These are phyloP conservation scores for Oxytorus armatus DNA, from an alignment of 2,888 invertebrate species.

Conservation along the genomic window DNA sequence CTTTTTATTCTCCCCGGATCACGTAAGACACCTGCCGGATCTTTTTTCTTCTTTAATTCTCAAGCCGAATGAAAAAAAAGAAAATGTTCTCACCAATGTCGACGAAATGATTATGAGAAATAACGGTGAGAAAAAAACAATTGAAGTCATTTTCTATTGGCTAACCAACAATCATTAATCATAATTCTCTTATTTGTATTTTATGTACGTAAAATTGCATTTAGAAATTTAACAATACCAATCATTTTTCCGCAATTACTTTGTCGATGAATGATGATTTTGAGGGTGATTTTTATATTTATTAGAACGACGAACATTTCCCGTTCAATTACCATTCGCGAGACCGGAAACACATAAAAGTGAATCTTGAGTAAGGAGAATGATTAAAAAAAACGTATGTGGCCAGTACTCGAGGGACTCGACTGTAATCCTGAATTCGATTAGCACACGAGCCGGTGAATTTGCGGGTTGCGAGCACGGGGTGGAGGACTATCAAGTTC, in stretches of 20 bases:
- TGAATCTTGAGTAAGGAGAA: neutral
- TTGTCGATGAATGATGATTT: too few species aligned
- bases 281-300: too few species aligned
- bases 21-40: conserved; percentile 5
- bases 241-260: neutral
- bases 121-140: neutral
- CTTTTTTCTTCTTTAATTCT: neutral
- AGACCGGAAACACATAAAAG: neutral
- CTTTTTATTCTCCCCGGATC: neutral
- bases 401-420: conserved; percentile 19
- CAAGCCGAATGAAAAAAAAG: neutral
- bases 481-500: conserved; percentile 15
- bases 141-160: too few species aligned
- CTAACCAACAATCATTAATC: too few species aligned
- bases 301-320: too few species aligned
- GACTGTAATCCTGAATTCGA: conserved; percentile 42
- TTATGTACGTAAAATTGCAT: too few species aligned
- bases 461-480: too few species aligned
- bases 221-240: too few species aligned
- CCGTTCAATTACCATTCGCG: neutral
- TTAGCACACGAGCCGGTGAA: conserved; percentile 34
- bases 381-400: neutral
- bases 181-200: too few species aligned
- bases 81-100: neutral
- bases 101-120: neutral